Base-by-base conservation (phyloP, 2,888 invertebrate genomes). In the Ectobius pallidus region DNA sequence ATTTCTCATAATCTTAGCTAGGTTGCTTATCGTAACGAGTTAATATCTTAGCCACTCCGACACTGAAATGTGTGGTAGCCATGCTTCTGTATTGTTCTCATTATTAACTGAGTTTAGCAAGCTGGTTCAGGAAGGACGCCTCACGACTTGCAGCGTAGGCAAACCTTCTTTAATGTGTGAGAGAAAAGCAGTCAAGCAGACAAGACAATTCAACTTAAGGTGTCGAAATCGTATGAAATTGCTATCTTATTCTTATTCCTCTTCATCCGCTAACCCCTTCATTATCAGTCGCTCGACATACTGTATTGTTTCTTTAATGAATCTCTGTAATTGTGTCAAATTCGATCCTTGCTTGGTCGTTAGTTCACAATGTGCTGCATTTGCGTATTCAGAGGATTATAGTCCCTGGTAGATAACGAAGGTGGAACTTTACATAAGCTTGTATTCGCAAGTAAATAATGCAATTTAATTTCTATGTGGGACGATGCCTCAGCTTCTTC, bases 31-130 rank as follows among this genome's bases (percentile, higher is more conserved):
- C n/a, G n/a, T n/a, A n/a, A n/a, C n/a, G n/a, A n/a, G n/a, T n/a
- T 11, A 34, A 34, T 11, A 34, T 34, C 11, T 34, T 3, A 30
- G 30, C 65, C 27, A 27, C 16, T 65, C 65, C 65, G 65, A 25
- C 65, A 16, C 65, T 65, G 65, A 16, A 44, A n/a, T 16, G 25
- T 65, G 65, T 65, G 46, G 44, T 18, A 18, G 61, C 61, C 25
- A 25, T 16, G 27, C 11, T 22, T 7, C 30, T 65, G 65, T 20
- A 65, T 65, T 65, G 65, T 65, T 65, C 65, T 46, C 65, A 27
- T 46, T 65, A 65, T 65, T 65, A 65, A 65, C 65, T 46, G 27
- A 65, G 65, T 65, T 63, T 46, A 65, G 46, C 25, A 65, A 46
- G 27, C 55, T 55, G 55, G 16, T 27, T 16, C 16, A 46, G 44